phyloP scores from a whole-genome alignment of 2,797 vertebrate species.

The Pampus argenteus region DNA sequence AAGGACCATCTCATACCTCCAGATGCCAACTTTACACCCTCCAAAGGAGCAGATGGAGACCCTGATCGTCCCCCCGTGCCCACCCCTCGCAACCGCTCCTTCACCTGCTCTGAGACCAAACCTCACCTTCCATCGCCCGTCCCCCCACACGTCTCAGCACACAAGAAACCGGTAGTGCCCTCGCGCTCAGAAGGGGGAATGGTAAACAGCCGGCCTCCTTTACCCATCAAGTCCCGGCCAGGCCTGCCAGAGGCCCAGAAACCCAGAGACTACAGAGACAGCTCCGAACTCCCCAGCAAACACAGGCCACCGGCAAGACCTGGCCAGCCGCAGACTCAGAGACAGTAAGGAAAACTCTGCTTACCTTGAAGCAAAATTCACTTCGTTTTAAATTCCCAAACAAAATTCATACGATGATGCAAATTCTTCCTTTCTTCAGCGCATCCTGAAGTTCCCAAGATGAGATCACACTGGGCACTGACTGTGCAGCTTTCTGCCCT shows the following conservation, averaged over 20 bases:
- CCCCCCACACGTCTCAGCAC: slow-evolving; percentile 51
- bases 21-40: slow-evolving; percentile 70
- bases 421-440: slow-evolving; percentile 59
- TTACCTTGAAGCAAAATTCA: background rate
- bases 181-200: slow-evolving; percentile 86
- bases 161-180: slow-evolving; percentile 89
- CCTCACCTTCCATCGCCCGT: slow-evolving; percentile 53
- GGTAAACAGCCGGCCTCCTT: slow-evolving; percentile 83
- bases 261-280: slow-evolving; percentile 91
- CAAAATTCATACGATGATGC: background rate
- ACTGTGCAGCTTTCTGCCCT: slow-evolving; percentile 30
- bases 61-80: slow-evolving; percentile 83
- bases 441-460: slow-evolving; percentile 77
- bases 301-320: slow-evolving; percentile 77
- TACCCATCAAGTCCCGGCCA: slow-evolving; percentile 87
- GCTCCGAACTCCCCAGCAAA: slow-evolving; percentile 85
- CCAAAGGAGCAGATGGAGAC: slow-evolving; percentile 84
- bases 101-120: slow-evolving; percentile 89
- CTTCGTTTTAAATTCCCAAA: background rate
- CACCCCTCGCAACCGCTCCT: slow-evolving; percentile 88
- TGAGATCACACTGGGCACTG: slow-evolving; percentile 38
- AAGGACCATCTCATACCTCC: slow-evolving; percentile 82
- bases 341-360: slow-evolving; percentile 66
- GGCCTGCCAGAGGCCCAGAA: slow-evolving; percentile 72
- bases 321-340: slow-evolving; percentile 67